Evolutionary conservation across 2,888 invertebrate genomes (phyloP).

Genomic region (Phorcus lineatus): DNA sequence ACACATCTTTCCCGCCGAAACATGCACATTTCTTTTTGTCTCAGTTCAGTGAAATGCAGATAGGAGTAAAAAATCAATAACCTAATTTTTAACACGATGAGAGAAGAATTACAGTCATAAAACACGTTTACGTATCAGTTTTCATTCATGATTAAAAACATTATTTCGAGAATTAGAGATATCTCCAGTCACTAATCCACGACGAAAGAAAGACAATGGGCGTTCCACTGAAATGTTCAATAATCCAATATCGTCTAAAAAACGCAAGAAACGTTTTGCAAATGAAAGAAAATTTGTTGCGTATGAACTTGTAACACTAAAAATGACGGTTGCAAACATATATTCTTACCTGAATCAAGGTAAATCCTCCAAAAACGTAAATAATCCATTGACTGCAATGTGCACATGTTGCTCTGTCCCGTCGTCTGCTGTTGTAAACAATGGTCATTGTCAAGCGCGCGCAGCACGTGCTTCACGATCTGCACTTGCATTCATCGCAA

Average conservation of each 20-base stretch:
- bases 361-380: neutral
- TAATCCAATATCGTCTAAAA: neutral
- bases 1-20: constrained; percentile 17
- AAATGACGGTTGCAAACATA: neutral
- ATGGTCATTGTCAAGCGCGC: constrained; percentile 25
- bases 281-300: neutral
- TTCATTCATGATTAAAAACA: neutral
- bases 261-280: neutral
- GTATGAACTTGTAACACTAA: neutral
- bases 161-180: too few species aligned
- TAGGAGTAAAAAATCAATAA: neutral
- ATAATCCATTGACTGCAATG: neutral
- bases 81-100: neutral
- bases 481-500: neutral
- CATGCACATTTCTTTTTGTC: neutral
- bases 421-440: constrained; percentile 19
- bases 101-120: too few species aligned
- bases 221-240: neutral
- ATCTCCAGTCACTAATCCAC: too few species aligned
- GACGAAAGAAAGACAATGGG: neutral
- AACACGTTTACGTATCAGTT: neutral
- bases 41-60: constrained; percentile 1
- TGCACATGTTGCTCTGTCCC: constrained; percentile 13
- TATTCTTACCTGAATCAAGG: neutral
- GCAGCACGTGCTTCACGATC: constrained; percentile 17